Evolutionary conservation across 2,888 invertebrate genomes (phyloP).

Genomic region (Ochlodes sylvanus): DNA sequence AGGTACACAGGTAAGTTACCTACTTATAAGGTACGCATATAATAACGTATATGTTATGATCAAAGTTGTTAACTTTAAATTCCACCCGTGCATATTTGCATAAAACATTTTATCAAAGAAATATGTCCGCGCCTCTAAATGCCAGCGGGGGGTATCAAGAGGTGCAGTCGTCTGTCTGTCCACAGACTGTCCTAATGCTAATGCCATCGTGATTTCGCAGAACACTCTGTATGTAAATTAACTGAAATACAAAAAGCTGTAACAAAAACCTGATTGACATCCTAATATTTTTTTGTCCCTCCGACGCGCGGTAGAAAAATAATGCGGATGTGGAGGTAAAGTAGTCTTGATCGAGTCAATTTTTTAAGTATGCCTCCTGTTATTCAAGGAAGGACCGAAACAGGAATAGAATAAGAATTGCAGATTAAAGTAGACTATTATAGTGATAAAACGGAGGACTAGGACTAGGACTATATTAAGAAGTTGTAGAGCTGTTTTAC

Average conservation of each 20-base stretch:
- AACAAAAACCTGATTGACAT: constrained; percentile 57
- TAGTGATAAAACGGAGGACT: neutral
- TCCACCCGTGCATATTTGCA: constrained; percentile 20
- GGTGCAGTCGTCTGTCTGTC: constrained; percentile 48
- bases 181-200: constrained; percentile 53
- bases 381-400: neutral
- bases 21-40: too few relatives aligned
- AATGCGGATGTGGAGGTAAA: neutral
- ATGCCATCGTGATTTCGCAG: constrained; percentile 62
- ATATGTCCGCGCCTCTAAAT: constrained; percentile 23
- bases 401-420: neutral
- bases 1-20: neutral
- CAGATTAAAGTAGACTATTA: neutral
- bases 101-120: constrained; percentile 31
- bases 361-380: neutral
- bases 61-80: neutral
- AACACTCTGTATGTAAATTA: constrained; percentile 78
- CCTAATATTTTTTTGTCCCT: constrained; percentile 52
- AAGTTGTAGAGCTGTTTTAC: neutral
- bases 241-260: constrained; percentile 57
- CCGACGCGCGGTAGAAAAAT: constrained; percentile 22
- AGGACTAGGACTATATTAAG: neutral
- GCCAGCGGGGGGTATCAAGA: constrained; percentile 39
- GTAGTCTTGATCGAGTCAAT: neutral
- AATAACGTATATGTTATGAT: neutral